These are phyloP conservation scores for Petrophora chlorosata DNA, from an alignment of 2,888 invertebrate species.

Conservation along the genomic window DNA sequence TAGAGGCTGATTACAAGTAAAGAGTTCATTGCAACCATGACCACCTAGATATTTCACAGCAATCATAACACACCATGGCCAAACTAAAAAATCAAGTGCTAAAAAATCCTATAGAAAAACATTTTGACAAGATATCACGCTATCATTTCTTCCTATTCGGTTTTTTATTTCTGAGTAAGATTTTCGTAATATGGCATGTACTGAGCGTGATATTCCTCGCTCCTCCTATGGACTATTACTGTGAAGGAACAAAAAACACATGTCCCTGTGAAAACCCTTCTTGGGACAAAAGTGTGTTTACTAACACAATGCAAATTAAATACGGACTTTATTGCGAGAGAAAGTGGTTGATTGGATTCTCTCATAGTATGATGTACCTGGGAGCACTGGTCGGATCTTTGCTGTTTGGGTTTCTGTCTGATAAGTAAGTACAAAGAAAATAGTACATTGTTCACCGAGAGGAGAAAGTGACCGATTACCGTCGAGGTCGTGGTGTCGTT, in stretches of 20 bases:
- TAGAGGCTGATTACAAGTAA: no score
- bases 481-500: no score
- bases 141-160: conserved; percentile 62
- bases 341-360: conserved; percentile 59
- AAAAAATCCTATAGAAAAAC: conserved; percentile 60
- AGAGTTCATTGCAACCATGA: no score
- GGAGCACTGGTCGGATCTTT: conserved; percentile 64
- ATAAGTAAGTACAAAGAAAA: conserved; percentile 49
- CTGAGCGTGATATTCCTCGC: conserved; percentile 62
- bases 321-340: conserved; percentile 54
- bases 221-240: conserved; percentile 60
- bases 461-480: no score
- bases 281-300: conserved; percentile 62
- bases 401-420: conserved; percentile 62
- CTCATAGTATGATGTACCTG: conserved; percentile 58
- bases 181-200: conserved; percentile 65
- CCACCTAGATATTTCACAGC: conserved; percentile 7
- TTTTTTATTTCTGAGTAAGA: conserved; percentile 54
- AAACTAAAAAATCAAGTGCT: conserved; percentile 28
- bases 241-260: conserved; percentile 37
- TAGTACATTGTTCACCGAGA: no score
- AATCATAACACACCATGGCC: conserved; percentile 36
- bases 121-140: conserved; percentile 48
- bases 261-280: conserved; percentile 60
- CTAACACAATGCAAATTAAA: conserved; percentile 63